Conservation (phyloP, 2,113 vertebrate genomes). For the Gila orcuttii region DNA sequence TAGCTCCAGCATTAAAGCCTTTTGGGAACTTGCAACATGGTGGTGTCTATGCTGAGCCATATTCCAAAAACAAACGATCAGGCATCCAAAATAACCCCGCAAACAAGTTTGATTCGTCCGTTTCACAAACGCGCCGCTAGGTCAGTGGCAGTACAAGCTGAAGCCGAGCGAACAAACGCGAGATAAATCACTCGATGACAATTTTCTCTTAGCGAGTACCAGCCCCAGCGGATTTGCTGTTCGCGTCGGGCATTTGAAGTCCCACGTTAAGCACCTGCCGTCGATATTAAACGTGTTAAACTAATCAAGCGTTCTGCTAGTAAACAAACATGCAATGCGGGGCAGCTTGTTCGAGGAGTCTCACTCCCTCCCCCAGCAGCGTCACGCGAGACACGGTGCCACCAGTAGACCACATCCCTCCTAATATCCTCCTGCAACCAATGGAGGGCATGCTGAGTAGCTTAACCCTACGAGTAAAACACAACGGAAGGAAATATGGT, state of each 20-base stretch:
- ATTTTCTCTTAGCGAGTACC: not conserved
- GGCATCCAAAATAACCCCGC: slow-evolving; percentile 12
- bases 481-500: not conserved
- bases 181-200: slow-evolving; percentile 15
- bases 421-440: slow-evolving; percentile 8
- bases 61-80: not conserved
- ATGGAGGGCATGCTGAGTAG: not conserved
- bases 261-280: not conserved
- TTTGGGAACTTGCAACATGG: slow-evolving; percentile 92
- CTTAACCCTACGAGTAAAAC: not conserved
- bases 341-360: not conserved
- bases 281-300: slow-evolving; percentile 15
- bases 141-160: not conserved
- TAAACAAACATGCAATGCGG: slow-evolving; percentile 9
- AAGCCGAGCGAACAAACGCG: not conserved
- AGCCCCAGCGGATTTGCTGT: not conserved
- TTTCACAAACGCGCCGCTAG: not conserved
- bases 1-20: slow-evolving; percentile 92
- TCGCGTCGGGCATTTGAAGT: not conserved
- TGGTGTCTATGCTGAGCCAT: slow-evolving; percentile 77
- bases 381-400: slow-evolving; percentile 17
- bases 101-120: not conserved
- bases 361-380: slow-evolving; percentile 30
- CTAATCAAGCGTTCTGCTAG: not conserved
- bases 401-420: slow-evolving; percentile 1